Evolutionary conservation across 2,888 invertebrate species (phyloP).

Genomic region (Cabera pusaria): DNA sequence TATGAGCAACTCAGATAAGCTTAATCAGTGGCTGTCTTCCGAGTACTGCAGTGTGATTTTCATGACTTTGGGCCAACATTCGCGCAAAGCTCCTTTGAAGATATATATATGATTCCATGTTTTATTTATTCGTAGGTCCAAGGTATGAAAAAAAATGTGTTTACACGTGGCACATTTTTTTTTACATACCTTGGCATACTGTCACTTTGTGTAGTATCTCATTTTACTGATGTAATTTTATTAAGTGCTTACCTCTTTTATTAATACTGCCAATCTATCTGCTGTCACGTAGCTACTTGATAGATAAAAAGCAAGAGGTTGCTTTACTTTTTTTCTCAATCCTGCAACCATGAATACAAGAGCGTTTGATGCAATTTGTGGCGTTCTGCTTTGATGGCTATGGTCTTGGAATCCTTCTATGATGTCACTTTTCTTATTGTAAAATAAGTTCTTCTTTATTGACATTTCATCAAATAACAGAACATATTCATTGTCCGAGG

Average conservation of each 20-base stretch:
- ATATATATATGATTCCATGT: too few species aligned
- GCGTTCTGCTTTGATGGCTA: conserved; percentile 20
- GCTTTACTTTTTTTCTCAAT: conserved; percentile 26
- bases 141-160: too few species aligned
- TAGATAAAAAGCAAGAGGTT: conserved; percentile 37
- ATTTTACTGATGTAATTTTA: too few species aligned
- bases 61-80: too few species aligned
- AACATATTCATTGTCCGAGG: conserved; percentile 3
- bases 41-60: too few species aligned
- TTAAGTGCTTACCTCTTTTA: conserved; percentile 14
- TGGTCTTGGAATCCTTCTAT: conserved; percentile 30
- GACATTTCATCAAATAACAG: conserved; percentile 9
- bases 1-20: too few species aligned
- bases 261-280: conserved; percentile 38
- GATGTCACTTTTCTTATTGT: conserved; percentile 19
- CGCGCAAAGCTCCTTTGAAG: too few species aligned
- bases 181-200: too few species aligned
- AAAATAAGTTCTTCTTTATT: conserved; percentile 16
- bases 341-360: conserved; percentile 32
- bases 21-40: too few species aligned
- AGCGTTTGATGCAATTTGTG: conserved; percentile 22
- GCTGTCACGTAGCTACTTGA: conserved; percentile 11
- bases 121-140: too few species aligned
- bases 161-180: too few species aligned
- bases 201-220: too few species aligned